Percentiles rank a stretch among this genome's conserved stretches.
Evolutionary conservation across 2,113 vertebrate species (phyloP).

Genomic region (Pelecanoides urinatrix): DNA sequence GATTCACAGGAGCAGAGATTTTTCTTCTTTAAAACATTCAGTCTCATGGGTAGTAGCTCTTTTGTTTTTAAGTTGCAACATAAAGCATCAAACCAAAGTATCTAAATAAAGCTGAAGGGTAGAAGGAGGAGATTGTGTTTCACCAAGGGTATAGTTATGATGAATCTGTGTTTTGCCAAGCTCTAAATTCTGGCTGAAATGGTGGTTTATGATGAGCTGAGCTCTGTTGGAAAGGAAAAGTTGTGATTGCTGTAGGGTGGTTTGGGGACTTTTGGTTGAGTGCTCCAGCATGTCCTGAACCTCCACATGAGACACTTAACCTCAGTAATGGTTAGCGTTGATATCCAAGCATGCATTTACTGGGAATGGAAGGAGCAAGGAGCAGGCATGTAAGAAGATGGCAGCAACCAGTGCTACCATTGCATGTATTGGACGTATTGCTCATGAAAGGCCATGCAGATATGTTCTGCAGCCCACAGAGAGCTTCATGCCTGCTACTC

Average conservation of each 20-base stretch:
- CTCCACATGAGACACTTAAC: fast-evolving
- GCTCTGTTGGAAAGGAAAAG: not conserved
- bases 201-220: not conserved
- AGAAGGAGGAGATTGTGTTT: not conserved
- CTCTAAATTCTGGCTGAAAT: not conserved
- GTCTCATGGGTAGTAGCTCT: not conserved
- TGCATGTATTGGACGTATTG: not conserved
- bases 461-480: not conserved
- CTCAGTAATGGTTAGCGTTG: not conserved
- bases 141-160: not conserved
- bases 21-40: not conserved
- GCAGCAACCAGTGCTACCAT: not conserved
- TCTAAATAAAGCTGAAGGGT: not conserved
- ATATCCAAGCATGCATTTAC: not conserved
- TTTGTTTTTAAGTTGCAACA: not conserved
- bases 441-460: not conserved
- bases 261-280: not conserved
- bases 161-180: not conserved
- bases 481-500: not conserved
- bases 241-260: not conserved
- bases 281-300: not conserved
- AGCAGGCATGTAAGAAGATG: not conserved
- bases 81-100: not conserved
- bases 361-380: not conserved
- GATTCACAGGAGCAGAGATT: not conserved